Conservation (phyloP, 2,888 invertebrate species). For the Halocaridina rubra region DNA sequence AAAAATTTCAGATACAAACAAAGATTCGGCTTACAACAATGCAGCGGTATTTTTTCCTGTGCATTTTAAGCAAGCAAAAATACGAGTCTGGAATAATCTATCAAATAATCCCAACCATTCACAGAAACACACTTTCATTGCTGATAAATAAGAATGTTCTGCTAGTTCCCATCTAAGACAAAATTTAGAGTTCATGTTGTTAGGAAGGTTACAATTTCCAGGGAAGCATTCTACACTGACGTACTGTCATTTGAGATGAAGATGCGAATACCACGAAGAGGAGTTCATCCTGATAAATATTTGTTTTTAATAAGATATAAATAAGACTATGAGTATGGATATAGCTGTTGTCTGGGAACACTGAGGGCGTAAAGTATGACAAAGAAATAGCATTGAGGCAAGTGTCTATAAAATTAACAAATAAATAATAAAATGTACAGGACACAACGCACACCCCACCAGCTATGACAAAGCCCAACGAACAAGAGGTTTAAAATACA, state of each 20-base stretch:
- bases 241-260: background rate
- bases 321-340: background rate
- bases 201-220: background rate
- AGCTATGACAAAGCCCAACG: no score
- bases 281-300: background rate
- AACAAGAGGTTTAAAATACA: no score
- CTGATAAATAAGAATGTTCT: no score
- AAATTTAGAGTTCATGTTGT: no score
- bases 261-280: background rate
- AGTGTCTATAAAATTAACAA: conserved; percentile 52
- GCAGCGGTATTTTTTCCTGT: no score
- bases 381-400: conserved; percentile 43
- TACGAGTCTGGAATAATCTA: no score
- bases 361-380: background rate
- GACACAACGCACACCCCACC: conserved; percentile 19
- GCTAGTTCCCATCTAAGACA: background rate
- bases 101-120: no score
- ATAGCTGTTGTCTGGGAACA: background rate
- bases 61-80: no score
- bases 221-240: background rate
- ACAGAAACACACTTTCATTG: no score
- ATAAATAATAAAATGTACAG: conserved; percentile 57
- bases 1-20: background rate
- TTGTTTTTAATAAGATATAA: background rate
- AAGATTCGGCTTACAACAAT: background rate